Conservation (phyloP, 2,113 vertebrate genomes). For the Tylochromis polylepis region DNA sequence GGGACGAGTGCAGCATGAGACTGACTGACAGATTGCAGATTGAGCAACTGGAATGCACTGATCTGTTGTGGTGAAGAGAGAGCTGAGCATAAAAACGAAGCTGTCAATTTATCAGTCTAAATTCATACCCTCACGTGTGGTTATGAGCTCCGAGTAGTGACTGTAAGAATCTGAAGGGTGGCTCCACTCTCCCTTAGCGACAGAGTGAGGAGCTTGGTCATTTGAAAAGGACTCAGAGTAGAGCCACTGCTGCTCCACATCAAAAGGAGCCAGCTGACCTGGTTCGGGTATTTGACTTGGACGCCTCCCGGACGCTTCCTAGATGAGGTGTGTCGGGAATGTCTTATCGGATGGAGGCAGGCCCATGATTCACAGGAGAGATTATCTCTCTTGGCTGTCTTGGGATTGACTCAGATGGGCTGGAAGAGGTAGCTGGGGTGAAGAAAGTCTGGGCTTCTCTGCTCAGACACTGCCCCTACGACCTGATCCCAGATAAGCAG, state of each 20-base stretch:
- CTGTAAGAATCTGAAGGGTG: not conserved
- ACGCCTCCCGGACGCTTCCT: not conserved
- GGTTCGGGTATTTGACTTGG: not conserved
- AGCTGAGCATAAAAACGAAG: not conserved
- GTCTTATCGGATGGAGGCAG: not conserved
- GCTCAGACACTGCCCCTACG: not conserved
- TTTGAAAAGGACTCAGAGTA: not conserved
- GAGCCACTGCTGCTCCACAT: not conserved
- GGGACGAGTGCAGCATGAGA: not conserved
- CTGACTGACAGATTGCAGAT: not conserved
- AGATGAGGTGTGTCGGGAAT: not conserved
- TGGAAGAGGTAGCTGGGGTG: not conserved
- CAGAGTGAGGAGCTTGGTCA: not conserved
- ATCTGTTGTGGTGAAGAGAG: not conserved
- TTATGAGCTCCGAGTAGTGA: rapidly evolving
- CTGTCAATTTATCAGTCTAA: not conserved
- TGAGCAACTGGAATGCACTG: not conserved
- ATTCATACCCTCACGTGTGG: no score
- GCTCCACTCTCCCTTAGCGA: rapidly evolving
- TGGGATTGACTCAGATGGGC: not conserved
- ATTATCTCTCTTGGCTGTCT: not conserved
- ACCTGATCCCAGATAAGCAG: not conserved
- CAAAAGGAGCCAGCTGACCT: not conserved
- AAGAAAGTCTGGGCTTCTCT: not conserved
- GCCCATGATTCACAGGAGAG: not conserved